Percentiles rank a stretch among this genome's conserved stretches.
Evolutionary conservation across 30 jellyfish, hydroid and myxozoan species (phyloP).

Genomic region (Aurelia sp.): DNA sequence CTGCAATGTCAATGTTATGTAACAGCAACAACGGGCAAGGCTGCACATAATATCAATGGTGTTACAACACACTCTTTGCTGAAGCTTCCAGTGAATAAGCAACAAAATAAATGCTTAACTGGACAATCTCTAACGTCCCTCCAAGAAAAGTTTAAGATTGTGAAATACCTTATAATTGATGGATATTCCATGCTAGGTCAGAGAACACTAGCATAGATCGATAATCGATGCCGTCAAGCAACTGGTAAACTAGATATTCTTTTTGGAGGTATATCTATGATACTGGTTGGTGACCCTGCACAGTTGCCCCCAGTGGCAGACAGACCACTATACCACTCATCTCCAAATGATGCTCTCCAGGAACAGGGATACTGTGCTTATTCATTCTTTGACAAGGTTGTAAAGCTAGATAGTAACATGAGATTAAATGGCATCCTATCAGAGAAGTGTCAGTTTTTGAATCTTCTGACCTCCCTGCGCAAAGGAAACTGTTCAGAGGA

Average conservation of each 20-base stretch:
- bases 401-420: background rate
- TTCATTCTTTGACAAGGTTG: background rate
- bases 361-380: background rate
- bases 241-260: background rate
- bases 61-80: too few relatives aligned
- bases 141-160: constrained; percentile 6
- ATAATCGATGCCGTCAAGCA: constrained; percentile 3
- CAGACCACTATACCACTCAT: background rate
- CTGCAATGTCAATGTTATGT: too few relatives aligned
- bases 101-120: background rate
- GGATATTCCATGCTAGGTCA: constrained; percentile 20
- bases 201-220: constrained; percentile 15
- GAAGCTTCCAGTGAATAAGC: too few relatives aligned
- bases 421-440: background rate
- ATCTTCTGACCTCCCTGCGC: background rate
- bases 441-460: background rate
- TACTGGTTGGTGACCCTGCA: constrained; percentile 25
- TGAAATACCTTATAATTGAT: constrained; percentile 11
- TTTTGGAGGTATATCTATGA: constrained; percentile 26
- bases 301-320: constrained; percentile 19
- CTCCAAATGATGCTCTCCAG: background rate
- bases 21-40: too few relatives aligned
- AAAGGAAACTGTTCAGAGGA: background rate
- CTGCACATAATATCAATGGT: too few relatives aligned
- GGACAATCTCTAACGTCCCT: constrained; percentile 29